Evolutionary conservation across 1,140 invertebrate species (phyloP).

Genomic region (Anastrepha obliqua): DNA sequence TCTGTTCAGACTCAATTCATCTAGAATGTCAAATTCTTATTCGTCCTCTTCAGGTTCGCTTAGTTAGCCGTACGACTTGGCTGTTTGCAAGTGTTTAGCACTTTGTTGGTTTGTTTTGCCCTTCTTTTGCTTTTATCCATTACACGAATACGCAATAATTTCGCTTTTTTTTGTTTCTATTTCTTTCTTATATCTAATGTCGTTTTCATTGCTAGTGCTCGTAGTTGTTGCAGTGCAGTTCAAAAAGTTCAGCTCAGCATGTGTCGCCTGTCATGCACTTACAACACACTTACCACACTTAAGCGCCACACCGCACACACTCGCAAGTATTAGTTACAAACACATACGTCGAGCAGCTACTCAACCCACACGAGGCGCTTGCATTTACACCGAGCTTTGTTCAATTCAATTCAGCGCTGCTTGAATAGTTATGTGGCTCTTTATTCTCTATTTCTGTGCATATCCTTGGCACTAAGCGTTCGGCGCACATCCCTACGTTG

Average conservation of each 20-base stretch:
- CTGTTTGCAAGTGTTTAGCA: not conserved
- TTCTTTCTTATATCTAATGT: not conserved
- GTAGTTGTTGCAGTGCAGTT: conserved; percentile 38
- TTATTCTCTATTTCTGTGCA: conserved; percentile 8
- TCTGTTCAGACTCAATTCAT: conserved; percentile 8
- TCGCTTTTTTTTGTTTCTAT: not conserved
- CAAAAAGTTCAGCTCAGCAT: conserved; percentile 45
- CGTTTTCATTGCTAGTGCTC: conserved; percentile 20
- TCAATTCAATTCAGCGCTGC: conserved; percentile 32
- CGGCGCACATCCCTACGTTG: not conserved
- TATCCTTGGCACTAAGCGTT: conserved; percentile 18
- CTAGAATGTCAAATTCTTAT: conserved; percentile 14
- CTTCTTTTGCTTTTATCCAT: not conserved
- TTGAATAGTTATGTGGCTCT: not conserved
- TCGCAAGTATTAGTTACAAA: not conserved
- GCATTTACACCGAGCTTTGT: conserved; percentile 25
- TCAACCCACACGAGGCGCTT: not conserved
- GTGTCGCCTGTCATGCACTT: conserved; percentile 51
- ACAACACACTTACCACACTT: conserved; percentile 45
- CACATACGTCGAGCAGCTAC: not conserved
- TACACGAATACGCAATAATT: not conserved
- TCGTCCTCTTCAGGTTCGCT: not conserved
- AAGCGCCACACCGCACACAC: not conserved
- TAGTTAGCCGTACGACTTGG: not conserved
- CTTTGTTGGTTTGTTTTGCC: not conserved